Conservation (phyloP, 2,113 vertebrate species). For the Malurus melanocephalus region DNA sequence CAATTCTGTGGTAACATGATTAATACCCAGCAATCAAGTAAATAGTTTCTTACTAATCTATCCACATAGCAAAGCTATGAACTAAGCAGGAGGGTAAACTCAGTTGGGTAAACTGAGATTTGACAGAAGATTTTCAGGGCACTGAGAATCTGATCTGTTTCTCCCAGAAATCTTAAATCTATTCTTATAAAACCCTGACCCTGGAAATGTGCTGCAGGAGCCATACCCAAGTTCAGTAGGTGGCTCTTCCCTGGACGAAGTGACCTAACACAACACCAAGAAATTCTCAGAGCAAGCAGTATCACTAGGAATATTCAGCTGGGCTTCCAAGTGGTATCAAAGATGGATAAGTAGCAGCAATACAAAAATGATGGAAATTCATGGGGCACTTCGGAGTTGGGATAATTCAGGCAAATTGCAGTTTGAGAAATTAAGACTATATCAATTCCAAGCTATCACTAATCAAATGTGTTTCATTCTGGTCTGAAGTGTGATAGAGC, state of each 20-base stretch:
- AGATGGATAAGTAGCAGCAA: neutral
- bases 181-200: neutral
- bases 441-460: neutral
- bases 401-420: neutral
- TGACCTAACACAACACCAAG: neutral
- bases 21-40: conserved; percentile 21
- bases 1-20: conserved; percentile 3
- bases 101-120: neutral
- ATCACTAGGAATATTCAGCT: neutral
- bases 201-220: neutral
- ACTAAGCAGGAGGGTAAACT: neutral
- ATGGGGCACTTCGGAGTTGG: neutral
- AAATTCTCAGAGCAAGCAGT: neutral
- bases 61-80: neutral
- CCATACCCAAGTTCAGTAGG: neutral
- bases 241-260: neutral
- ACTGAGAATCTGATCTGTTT: neutral
- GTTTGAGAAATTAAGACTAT: neutral
- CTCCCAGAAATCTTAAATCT: neutral
- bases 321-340: neutral
- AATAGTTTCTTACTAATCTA: neutral
- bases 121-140: neutral
- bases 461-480: neutral
- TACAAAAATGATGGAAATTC: neutral
- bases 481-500: neutral